A percentile compares a stretch with the other conserved stretches of the same genome.
Conservation (phyloP, 2,797 vertebrate species). For the Aulostomus chinensis region DNA sequence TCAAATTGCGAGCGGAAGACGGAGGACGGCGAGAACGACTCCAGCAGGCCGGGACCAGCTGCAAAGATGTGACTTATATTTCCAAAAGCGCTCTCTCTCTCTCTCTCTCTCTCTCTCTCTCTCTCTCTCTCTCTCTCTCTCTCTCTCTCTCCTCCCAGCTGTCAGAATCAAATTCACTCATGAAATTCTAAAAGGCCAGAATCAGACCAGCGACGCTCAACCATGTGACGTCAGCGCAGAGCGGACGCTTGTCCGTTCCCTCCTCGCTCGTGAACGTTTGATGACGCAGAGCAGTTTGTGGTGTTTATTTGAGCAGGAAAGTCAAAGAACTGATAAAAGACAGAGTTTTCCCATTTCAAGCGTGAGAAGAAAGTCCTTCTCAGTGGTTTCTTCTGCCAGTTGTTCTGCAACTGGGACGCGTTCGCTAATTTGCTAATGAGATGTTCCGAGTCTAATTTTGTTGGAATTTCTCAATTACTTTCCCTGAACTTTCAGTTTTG, state of each 20-base stretch:
- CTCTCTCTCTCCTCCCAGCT: constrained; percentile 12
- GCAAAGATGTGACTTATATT: constrained; percentile 60
- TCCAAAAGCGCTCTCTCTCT: too few species aligned
- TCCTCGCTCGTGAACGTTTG: constrained; percentile 25
- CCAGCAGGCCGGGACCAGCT: constrained; percentile 46
- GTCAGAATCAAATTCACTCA: constrained; percentile 47
- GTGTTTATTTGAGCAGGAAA: constrained; percentile 48
- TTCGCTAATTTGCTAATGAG: too few species aligned
- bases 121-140: constrained; percentile 20
- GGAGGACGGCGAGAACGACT: constrained; percentile 42
- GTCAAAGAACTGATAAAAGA: constrained; percentile 30
- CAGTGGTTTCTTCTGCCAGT: too few species aligned
- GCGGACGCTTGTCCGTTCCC: neutral
- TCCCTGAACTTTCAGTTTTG: too few species aligned
- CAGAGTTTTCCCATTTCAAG: too few species aligned
- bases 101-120: too few species aligned
- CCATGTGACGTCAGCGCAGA: too few species aligned
- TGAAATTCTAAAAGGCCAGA: constrained; percentile 71
- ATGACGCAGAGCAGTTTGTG: constrained; percentile 35
- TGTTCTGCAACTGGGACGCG: too few species aligned
- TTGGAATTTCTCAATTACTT: too few species aligned
- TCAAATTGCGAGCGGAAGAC: constrained; percentile 61
- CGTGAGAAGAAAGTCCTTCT: too few species aligned
- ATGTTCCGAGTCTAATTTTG: too few species aligned
- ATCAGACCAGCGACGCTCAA: too few species aligned